A percentile compares a stretch with the other conserved stretches of the same genome.
Conservation (phyloP, 2,888 invertebrate species). For the Patella pellucida region DNA sequence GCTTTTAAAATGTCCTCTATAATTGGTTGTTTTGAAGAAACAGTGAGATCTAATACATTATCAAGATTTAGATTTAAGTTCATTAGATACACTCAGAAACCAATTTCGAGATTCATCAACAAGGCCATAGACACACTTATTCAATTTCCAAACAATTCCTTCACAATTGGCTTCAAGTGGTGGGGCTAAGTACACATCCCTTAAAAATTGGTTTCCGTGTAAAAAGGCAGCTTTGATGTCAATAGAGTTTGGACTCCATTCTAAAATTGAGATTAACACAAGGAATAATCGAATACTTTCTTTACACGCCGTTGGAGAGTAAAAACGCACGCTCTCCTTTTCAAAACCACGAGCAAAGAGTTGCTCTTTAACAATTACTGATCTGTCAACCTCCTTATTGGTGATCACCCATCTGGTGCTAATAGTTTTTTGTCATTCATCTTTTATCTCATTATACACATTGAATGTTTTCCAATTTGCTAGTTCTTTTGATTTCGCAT, state of each 20-base stretch:
- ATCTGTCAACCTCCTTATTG: slow-evolving; percentile 2
- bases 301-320: slow-evolving; percentile 16
- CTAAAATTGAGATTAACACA: neutral
- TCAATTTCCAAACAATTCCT: too few species aligned
- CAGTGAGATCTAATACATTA: too few species aligned
- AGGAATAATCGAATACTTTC: slow-evolving; percentile 20
- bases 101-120: too few species aligned
- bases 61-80: too few species aligned
- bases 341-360: slow-evolving; percentile 25
- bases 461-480: too few species aligned
- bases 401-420: slow-evolving; percentile 23
- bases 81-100: too few species aligned
- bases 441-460: neutral
- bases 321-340: slow-evolving; percentile 8
- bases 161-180: too few species aligned
- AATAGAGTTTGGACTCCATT: neutral
- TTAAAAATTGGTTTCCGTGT: slow-evolving; percentile 13
- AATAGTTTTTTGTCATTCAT: slow-evolving; percentile 18
- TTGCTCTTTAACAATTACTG: slow-evolving; percentile 5
- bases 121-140: too few species aligned
- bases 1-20: too few species aligned
- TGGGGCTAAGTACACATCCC: too few species aligned
- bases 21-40: too few species aligned
- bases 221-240: slow-evolving; percentile 23
- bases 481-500: too few species aligned